Evolutionary conservation across 2,888 invertebrate species (phyloP), one percentile per base, ranked within the genome.

Genomic region (Nudaria mundana): DNA sequence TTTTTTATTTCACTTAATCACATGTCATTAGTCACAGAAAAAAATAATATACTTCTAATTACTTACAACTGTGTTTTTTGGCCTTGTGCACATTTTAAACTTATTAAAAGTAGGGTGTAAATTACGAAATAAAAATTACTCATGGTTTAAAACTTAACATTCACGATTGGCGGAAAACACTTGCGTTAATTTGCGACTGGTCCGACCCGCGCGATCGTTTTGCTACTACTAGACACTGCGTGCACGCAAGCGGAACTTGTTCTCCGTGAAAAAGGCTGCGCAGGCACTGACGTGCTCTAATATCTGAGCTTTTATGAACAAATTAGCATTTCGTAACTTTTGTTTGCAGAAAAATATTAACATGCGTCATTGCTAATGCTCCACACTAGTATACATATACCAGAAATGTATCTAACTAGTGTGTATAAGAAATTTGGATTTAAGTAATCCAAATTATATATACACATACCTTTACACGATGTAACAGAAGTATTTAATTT

Each of bases 11-110:
- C 6, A 20, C 20, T 20, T 20, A 20, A 7, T 20, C 2, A 20
- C 18, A 18, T 20, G 20, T 20, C 2, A 7, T 5, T 20, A 20
- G 8, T 20, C 8, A 20, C 20, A 7, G 5, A 20, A 20, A n/a
- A n/a, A 18, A 20, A 20, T 5, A 20, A 20, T 20, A 20, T 7
- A 20, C 5, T 20, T 7, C 2, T 20, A 20, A 20, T 20, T 38
- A 83, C 84, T 83, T 69, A 82, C 83, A 55, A 40, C 37, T 56
- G 56, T 20, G 66, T 56, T 54, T 78, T 83, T 56, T 84, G 84
- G 66, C 76, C 82, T 31, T 55, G 52, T 33, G 57, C 69, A 58
- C 64, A 47, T 53, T 63, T 62, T 52, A 59, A 67, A 53, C 69
- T 44, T 50, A 72, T 52, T 48, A 74, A 44, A 44, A 77, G 40